Evolutionary conservation across 1,140 invertebrate species (phyloP), one percentile per base, ranked within the genome.

Genomic region (Caenorhabditis inopinata): DNA sequence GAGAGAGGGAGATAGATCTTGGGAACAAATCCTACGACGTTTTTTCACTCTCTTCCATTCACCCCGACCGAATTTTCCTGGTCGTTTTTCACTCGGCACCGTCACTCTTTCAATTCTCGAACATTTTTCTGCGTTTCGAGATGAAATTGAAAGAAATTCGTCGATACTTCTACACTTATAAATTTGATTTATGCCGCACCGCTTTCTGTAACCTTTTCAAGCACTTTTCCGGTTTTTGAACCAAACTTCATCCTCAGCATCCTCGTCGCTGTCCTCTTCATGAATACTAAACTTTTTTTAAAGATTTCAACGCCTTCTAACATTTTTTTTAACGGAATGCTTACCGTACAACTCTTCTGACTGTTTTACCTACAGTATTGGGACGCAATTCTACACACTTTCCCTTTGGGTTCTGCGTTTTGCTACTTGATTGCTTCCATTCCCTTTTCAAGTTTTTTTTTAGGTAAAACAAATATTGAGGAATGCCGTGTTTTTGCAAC

Each of bases 61-160:
- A 47, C 48, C 73, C 27, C 73, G 23, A 32, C 23, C 45, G 45
- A 51, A n/a, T 74, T 11, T 47, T 32, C 73, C 45, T 75, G 46
- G 42, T 75, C 46, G 46, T 75, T 75, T 48, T 48, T 75, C 73
- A 47, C 46, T 75, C 73, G 58, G 58, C 58, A 68, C 58, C 5
- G 58, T 68, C 58, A 38, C 29, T 68, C 58, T n/a, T n/a, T 68
- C 58, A 32, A 35, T n/a, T 51, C n/a, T n/a, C 48, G n/a, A 18
- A 7, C 23, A n/a, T 25, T 18, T n/a, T 25, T 51, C n/a, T 51
- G 6, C n/a, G 48, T 18, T n/a, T 51, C 7, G n/a, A 51, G 18
- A 7, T 18, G 42, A 75, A 47, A 47, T 38, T 46, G 27, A 47
- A 75, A 75, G 42, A 47, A 47, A 47, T 75, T 35, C 73, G 23